Conservation (phyloP, 1,140 invertebrate species). For the Cherax quadricarinatus region DNA sequence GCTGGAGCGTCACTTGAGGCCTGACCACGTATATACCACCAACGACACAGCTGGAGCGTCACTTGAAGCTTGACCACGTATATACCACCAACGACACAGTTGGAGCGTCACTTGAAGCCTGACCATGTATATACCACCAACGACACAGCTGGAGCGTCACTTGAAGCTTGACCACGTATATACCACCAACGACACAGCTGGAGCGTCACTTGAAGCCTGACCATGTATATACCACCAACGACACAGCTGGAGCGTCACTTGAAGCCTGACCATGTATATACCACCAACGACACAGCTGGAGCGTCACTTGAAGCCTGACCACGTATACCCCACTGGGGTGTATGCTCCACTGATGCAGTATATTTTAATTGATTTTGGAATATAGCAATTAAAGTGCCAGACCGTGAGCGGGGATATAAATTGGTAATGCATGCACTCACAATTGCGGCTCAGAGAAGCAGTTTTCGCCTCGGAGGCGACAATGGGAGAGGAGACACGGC, state of each 20-base stretch:
- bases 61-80: neutral
- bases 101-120: slow-evolving; percentile 6
- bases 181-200: neutral
- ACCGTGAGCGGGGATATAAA: slow-evolving; percentile 37
- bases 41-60: slow-evolving; percentile 5
- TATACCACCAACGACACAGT: neutral
- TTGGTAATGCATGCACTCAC: slow-evolving; percentile 34
- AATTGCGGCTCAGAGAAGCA: slow-evolving; percentile 28
- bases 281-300: neutral
- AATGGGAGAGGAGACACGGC: neutral
- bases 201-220: neutral
- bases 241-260: slow-evolving; percentile 19
- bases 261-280: too few species aligned
- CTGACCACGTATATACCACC: too few species aligned
- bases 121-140: neutral
- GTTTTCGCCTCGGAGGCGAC: slow-evolving; percentile 14
- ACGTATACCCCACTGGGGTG: neutral
- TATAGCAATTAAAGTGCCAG: slow-evolving; percentile 58
- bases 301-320: neutral
- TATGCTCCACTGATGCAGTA: slow-evolving; percentile 33
- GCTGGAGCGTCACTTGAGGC: slow-evolving; percentile 10
- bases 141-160: slow-evolving; percentile 10
- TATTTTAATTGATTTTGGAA: slow-evolving; percentile 59
- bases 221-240: neutral
- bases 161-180: neutral